Base-by-base conservation (phyloP, 2,888 invertebrate species). In the Nudaria mundana region DNA sequence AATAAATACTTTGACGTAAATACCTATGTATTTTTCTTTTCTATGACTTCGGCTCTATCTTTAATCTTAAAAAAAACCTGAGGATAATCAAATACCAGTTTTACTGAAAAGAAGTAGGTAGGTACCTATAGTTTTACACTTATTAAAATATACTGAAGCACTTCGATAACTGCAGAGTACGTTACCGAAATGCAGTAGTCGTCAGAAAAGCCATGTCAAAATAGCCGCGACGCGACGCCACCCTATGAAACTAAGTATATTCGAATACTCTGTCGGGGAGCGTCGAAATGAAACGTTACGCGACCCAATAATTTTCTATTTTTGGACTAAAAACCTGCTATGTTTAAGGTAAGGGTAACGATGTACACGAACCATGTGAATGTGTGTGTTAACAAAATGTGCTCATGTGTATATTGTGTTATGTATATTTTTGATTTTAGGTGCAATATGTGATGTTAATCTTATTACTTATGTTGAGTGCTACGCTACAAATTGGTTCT, bases 401-500 rank as follows among this genome's bases (percentile, higher is more conserved):
- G 52, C 58, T 55, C n/a, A n/a, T 57, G 52, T 68, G 63, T 64
- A 43, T 53, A 50, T 46, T 41, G 40, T 58, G 51, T 7, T 51
- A 36, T 37, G 44, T 49, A 40, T 56, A 46, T 66, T 58, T 24
- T 33, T 60, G 62, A 41, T 81, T 79, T 56, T 76, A 82, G 78
- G 68, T 63, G 63, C 73, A 81, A 64, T 76, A 82, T 83, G 81
- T 75, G 51, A 68, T 68, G 71, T 66, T 84, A 42, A 71, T 66
- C 49, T 74, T 70, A 63, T 60, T 77, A 56, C 59, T 85, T 66
- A 62, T 83, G 63, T 74, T 81, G 54, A 72, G 76, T 66, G 71
- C 71, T 31, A 76, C 78, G 72, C 56, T 77, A 48, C 71, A 67
- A 44, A 71, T 71, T 20, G 71, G 72, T 44, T 67, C 88, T 39